A percentile compares a stretch with the other conserved stretches of the same genome.
Conservation (phyloP, 2,888 invertebrate species). For the Parthenolecanium corni region DNA sequence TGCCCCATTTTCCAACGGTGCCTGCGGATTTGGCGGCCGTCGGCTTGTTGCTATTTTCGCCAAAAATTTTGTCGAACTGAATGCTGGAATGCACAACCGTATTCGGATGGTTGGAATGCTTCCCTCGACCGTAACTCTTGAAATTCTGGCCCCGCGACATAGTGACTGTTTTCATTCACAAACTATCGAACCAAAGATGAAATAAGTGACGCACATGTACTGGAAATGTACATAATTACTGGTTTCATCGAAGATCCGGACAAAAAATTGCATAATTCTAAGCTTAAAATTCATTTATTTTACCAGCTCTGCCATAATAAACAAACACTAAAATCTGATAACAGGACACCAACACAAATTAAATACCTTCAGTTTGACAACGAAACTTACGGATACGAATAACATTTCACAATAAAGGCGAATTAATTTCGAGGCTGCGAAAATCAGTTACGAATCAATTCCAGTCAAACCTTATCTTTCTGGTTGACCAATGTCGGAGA, state of each 20-base stretch:
- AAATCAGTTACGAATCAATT: background rate
- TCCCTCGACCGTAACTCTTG: constrained; percentile 32
- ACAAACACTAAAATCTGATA: too few species aligned
- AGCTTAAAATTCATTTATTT: background rate
- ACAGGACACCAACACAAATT: background rate
- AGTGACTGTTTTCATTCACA: background rate
- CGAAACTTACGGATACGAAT: background rate
- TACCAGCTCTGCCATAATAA: too few species aligned
- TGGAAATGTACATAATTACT: background rate
- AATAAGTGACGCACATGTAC: too few species aligned
- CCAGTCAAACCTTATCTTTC: background rate
- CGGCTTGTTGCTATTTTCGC: constrained; percentile 75
- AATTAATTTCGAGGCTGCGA: background rate
- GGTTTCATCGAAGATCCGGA: background rate
- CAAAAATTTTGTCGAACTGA: constrained; percentile 52
- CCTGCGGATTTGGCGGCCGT: constrained; percentile 81
- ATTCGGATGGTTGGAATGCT: constrained; percentile 32
- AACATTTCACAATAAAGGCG: background rate
- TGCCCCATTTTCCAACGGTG: constrained; percentile 87
- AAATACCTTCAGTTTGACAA: background rate
- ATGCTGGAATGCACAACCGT: constrained; percentile 43
- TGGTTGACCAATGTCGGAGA: too few species aligned
- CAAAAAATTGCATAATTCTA: background rate
- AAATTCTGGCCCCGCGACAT: constrained; percentile 26
- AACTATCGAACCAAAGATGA: background rate